These are phyloP conservation scores for Naja naja DNA, from an alignment of 2,113 vertebrate genomes.

Conservation along the genomic window DNA sequence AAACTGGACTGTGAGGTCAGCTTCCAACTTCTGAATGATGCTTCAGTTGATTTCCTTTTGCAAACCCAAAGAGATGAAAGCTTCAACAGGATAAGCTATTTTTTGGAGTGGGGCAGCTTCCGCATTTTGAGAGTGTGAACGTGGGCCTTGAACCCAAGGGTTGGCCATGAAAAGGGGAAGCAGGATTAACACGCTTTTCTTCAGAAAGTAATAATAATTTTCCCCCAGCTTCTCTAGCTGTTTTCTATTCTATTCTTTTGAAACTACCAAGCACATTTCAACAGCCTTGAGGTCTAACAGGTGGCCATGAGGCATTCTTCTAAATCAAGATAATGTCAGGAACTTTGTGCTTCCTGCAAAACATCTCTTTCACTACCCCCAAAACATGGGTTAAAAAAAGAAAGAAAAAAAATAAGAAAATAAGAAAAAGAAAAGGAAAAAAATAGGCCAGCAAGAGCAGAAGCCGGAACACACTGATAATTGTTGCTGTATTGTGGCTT, in stretches of 20 bases:
- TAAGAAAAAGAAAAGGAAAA: neutral
- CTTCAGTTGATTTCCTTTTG: neutral
- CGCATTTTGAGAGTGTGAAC: neutral
- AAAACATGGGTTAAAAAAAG: neutral
- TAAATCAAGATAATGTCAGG: neutral
- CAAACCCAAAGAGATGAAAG: neutral
- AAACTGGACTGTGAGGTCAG: neutral
- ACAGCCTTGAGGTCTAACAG: neutral
- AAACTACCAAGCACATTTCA: neutral
- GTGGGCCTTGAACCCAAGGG: neutral
- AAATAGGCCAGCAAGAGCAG: neutral
- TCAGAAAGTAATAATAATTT: neutral
- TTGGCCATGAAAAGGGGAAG: neutral
- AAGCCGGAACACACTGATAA: neutral
- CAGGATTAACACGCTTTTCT: neutral
- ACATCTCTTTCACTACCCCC: neutral
- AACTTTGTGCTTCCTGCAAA: neutral
- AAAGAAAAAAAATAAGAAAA: neutral
- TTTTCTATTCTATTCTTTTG: neutral
- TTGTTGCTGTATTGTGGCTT: neutral
- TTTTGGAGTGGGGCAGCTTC: neutral
- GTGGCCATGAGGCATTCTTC: neutral
- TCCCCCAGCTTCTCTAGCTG: neutral
- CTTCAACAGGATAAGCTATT: neutral
- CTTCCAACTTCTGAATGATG: neutral